Conservation (phyloP, 2,113 vertebrate genomes). For the Salvator merianae region DNA sequence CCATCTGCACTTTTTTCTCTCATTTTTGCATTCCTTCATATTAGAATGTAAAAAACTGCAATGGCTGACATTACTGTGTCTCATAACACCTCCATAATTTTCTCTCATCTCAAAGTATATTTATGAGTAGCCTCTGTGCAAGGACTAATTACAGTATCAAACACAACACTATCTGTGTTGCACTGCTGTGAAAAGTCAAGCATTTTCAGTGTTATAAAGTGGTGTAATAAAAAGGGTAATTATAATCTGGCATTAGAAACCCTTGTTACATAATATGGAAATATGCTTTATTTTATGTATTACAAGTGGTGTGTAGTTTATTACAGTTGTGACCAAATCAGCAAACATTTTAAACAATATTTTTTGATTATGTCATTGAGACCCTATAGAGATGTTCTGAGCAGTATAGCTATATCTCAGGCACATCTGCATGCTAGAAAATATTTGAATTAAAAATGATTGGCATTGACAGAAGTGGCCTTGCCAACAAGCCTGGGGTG, state of each 20-base stretch:
- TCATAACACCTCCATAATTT: conserved; percentile 35
- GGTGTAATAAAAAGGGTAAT: conserved; percentile 19
- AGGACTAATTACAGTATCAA: not conserved
- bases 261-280: conserved; percentile 1
- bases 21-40: conserved; percentile 50
- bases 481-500: too few species aligned
- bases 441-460: too few species aligned
- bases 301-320: not conserved
- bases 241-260: conserved; percentile 7
- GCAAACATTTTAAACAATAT: not conserved
- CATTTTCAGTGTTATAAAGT: conserved; percentile 18
- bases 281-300: not conserved
- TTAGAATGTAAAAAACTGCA: conserved; percentile 38
- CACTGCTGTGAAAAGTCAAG: conserved; percentile 30
- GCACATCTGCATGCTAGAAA: too few species aligned
- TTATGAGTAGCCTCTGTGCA: not conserved
- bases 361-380: not conserved
- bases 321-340: not conserved
- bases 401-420: not conserved
- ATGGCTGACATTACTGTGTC: conserved; percentile 31
- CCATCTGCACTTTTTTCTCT: conserved; percentile 40
- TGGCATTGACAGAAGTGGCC: too few species aligned
- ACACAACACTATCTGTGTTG: not conserved
- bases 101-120: conserved; percentile 28
- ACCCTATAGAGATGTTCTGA: not conserved